Evolutionary conservation across 2,888 invertebrate genomes (phyloP).

Genomic region (Eumerus sabulonum): DNA sequence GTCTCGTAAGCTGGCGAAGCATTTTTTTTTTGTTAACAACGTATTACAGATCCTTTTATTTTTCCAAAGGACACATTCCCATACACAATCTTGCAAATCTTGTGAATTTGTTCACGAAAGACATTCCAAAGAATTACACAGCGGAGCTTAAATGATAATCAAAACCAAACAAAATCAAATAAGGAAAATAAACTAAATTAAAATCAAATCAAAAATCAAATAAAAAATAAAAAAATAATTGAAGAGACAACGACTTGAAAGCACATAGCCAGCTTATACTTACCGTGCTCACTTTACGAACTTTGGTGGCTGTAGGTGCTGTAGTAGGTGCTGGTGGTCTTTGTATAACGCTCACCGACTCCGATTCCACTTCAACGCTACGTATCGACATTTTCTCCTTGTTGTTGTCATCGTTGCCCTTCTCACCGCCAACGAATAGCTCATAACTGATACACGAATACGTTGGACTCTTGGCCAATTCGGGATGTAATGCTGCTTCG

Average conservation of each 20-base stretch:
- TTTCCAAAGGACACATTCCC: constrained; percentile 37
- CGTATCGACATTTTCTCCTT: constrained; percentile 95
- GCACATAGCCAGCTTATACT: constrained; percentile 81
- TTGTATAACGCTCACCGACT: constrained; percentile 91
- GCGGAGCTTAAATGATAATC: constrained; percentile 59
- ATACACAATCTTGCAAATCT: constrained; percentile 41
- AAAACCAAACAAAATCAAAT: constrained; percentile 27
- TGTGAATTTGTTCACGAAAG: constrained; percentile 27
- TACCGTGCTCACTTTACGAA: constrained; percentile 96
- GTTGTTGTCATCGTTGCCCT: constrained; percentile 93
- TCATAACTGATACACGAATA: constrained; percentile 96
- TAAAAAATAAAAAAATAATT: constrained; percentile 63
- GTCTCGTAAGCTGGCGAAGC: constrained; percentile 55
- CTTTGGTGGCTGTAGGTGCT: constrained; percentile 81
- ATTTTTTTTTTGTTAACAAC: not conserved
- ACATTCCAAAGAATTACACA: constrained; percentile 58
- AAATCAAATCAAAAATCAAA: constrained; percentile 24
- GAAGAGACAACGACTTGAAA: constrained; percentile 70
- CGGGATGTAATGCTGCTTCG: constrained; percentile 80
- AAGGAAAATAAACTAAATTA: constrained; percentile 40
- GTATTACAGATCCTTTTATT: too few species aligned
- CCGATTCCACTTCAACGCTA: constrained; percentile 92
- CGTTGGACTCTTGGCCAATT: constrained; percentile 93
- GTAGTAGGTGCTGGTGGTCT: constrained; percentile 80
- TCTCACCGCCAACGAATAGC: constrained; percentile 92